These are phyloP conservation scores for Nemotelus nigrinus DNA, from an alignment of 2,888 invertebrate species.

Conservation along the genomic window DNA sequence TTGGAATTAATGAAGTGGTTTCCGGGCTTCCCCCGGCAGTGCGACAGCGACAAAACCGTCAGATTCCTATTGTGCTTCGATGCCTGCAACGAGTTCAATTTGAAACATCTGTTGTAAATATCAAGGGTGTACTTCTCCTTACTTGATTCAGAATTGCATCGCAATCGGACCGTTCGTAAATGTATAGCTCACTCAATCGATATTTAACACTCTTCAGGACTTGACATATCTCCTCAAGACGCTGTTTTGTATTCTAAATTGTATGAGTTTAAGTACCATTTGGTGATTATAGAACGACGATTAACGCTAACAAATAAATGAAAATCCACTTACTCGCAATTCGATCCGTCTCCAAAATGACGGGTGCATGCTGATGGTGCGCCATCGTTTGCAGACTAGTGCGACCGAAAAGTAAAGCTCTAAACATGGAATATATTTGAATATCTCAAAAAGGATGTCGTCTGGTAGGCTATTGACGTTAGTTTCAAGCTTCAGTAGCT, in stretches of 20 bases:
- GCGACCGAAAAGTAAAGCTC: conserved; percentile 42
- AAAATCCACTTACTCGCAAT: conserved; percentile 41
- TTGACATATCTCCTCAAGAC: conserved; percentile 32
- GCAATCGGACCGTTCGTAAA: conserved; percentile 42
- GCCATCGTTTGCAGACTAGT: conserved; percentile 44
- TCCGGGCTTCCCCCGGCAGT: conserved; percentile 42
- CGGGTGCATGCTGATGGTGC: conserved; percentile 24
- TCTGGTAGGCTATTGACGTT: conserved; percentile 42
- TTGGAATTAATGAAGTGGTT: conserved; percentile 38
- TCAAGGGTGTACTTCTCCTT: neutral
- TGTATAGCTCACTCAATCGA: conserved; percentile 32
- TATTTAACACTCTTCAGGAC: conserved; percentile 29
- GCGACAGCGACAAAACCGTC: conserved; percentile 38
- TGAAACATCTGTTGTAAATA: neutral
- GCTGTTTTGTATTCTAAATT: conserved; percentile 2
- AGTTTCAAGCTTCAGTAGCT: conserved; percentile 35
- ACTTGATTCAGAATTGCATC: conserved; percentile 46
- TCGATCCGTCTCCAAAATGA: conserved; percentile 44
- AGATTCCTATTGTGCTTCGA: conserved; percentile 46
- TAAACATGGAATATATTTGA: conserved; percentile 43
- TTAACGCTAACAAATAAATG: neutral
- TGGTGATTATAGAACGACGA: too few species aligned
- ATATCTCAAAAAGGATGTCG: conserved; percentile 47
- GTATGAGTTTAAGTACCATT: too few species aligned
- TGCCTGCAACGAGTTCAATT: conserved; percentile 36